Conservation (phyloP, 2,888 invertebrate species). For the Sminthurinus aureus region DNA sequence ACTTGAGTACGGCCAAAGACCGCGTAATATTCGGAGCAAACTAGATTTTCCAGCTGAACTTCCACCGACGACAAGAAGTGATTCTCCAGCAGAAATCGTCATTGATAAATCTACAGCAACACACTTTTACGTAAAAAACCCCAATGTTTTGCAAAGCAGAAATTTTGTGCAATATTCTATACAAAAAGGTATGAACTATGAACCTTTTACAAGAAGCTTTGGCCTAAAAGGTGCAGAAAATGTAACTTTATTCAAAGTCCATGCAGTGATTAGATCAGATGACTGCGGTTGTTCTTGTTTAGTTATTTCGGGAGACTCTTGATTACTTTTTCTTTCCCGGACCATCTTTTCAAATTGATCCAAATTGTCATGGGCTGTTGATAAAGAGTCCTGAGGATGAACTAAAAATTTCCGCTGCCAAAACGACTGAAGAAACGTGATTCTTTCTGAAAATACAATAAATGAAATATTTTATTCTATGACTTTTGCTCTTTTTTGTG, state of each 20-base stretch:
- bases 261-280: slow-evolving; percentile 36
- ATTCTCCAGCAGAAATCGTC: slow-evolving; percentile 64
- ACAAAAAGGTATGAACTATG: too few species aligned
- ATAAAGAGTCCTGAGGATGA: neutral
- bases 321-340: slow-evolving; percentile 2
- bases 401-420: slow-evolving; percentile 52
- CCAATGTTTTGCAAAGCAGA: neutral
- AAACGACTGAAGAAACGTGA: slow-evolving; percentile 45
- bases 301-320: neutral
- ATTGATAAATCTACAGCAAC: slow-evolving; percentile 64
- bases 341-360: slow-evolving; percentile 34
- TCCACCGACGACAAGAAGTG: slow-evolving; percentile 67
- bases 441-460: slow-evolving; percentile 45
- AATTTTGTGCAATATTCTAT: too few species aligned
- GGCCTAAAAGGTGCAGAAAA: slow-evolving; percentile 49
- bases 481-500: too few species aligned
- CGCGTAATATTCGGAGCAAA: slow-evolving; percentile 66
- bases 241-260: slow-evolving; percentile 51
- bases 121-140: slow-evolving; percentile 33
- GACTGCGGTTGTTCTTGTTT: neutral
- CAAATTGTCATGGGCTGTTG: neutral
- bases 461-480: too few species aligned
- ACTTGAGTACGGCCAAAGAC: slow-evolving; percentile 66
- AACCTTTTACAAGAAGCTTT: slow-evolving; percentile 31
- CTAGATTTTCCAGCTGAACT: slow-evolving; percentile 70